These are phyloP conservation scores for Brachionus koreanus DNA, from an alignment of 1,140 invertebrate genomes.

Conservation along the genomic window DNA sequence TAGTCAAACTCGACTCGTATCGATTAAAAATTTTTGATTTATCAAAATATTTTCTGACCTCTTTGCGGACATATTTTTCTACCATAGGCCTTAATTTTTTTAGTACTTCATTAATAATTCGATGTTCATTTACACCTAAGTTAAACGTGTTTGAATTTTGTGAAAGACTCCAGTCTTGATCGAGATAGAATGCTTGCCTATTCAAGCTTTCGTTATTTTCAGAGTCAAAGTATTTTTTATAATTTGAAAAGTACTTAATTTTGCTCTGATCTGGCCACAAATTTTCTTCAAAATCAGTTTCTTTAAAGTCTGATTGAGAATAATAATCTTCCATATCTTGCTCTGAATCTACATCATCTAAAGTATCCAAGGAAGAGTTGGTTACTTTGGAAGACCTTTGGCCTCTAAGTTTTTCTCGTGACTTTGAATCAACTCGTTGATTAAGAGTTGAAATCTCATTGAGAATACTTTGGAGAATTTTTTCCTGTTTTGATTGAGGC, in stretches of 20 bases:
- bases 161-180: conserved; percentile 27
- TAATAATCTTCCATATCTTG: background rate
- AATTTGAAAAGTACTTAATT: background rate
- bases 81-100: conserved; percentile 21
- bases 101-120: conserved; percentile 12
- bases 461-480: background rate
- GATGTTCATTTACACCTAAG: background rate
- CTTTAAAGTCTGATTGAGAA: background rate
- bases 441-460: background rate
- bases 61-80: conserved; percentile 26
- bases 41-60: conserved; percentile 17
- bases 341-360: background rate
- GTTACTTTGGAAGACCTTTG: background rate
- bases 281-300: background rate
- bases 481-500: background rate
- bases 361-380: background rate
- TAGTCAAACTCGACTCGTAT: background rate
- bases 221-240: background rate
- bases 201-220: background rate
- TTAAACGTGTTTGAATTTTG: conserved; percentile 33
- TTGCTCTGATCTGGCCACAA: background rate
- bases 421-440: background rate
- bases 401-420: background rate
- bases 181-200: background rate
- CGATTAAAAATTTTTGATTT: background rate